A percentile compares a stretch with the other conserved stretches of the same genome.
Evolutionary conservation across 2,888 invertebrate species (phyloP).

Genomic region (Nesidiocoris tenuis): DNA sequence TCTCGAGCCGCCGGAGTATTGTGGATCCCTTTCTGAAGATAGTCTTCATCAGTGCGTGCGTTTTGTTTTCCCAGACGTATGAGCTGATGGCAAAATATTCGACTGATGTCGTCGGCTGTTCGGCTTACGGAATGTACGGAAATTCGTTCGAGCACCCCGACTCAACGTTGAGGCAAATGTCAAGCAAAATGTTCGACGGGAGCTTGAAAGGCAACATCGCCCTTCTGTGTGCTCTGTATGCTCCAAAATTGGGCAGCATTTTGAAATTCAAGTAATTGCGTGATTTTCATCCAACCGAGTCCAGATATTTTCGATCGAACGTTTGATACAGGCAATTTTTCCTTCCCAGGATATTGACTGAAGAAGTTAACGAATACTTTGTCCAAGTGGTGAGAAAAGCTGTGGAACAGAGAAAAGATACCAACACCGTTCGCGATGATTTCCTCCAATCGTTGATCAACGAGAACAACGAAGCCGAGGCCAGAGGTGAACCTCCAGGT

Average conservation of each 20-base stretch:
- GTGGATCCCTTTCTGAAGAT: too few species aligned
- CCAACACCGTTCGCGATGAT: conserved; percentile 26
- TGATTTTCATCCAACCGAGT: not conserved
- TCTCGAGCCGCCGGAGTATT: too few species aligned
- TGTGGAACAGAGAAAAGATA: conserved; percentile 19
- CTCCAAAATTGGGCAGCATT: conserved; percentile 23
- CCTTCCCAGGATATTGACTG: conserved; percentile 33
- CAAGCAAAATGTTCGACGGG: conserved; percentile 33
- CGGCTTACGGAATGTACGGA: conserved; percentile 36
- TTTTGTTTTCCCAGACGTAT: not conserved
- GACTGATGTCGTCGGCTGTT: conserved; percentile 38
- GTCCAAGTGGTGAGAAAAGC: conserved; percentile 30
- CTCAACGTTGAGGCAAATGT: conserved; percentile 39
- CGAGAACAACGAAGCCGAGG: conserved; percentile 23
- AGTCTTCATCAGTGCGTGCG: too few species aligned
- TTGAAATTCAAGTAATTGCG: conserved; percentile 34
- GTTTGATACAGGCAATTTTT: conserved; percentile 4
- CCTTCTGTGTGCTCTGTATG: conserved; percentile 35
- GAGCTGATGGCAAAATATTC: conserved; percentile 43
- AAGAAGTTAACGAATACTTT: conserved; percentile 39
- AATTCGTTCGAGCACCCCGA: conserved; percentile 42
- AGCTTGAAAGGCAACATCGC: conserved; percentile 41
- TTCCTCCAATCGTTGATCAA: conserved; percentile 40
- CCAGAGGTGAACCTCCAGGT: conserved; percentile 22
- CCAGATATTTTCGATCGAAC: not conserved